Conservation (phyloP, 2,113 vertebrate species). For the Calidris pygmaea region DNA sequence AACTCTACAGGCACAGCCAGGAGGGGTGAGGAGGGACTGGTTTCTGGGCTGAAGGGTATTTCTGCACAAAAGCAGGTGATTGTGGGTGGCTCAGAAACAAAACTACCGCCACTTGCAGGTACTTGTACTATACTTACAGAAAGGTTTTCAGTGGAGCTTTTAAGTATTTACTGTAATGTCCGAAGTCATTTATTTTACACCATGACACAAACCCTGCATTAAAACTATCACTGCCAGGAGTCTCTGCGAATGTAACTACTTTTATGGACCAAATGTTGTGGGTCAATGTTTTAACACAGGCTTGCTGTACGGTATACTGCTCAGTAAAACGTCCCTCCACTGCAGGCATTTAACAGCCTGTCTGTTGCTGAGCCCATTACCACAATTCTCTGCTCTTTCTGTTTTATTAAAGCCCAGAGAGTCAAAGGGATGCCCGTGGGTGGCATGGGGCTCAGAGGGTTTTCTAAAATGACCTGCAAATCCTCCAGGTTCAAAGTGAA, state of each 20-base stretch:
- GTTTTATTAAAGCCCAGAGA: constrained; percentile 57
- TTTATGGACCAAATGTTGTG: constrained; percentile 76
- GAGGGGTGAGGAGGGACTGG: background rate
- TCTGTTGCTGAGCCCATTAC: constrained; percentile 54
- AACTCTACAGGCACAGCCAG: background rate
- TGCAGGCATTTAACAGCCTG: constrained; percentile 61
- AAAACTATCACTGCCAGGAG: constrained; percentile 67
- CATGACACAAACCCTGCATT: constrained; percentile 61
- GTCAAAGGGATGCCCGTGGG: constrained; percentile 41
- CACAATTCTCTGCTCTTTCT: background rate
- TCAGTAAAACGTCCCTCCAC: constrained; percentile 63
- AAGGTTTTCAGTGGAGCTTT: constrained; percentile 49
- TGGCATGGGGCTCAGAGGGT: background rate
- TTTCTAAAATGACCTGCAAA: background rate
- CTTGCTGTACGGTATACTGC: constrained; percentile 66
- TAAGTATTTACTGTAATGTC: constrained; percentile 21
- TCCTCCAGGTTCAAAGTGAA: background rate
- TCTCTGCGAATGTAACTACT: constrained; percentile 52
- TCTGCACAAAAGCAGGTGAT: background rate
- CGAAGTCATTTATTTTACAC: constrained; percentile 67
- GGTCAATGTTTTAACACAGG: constrained; percentile 66
- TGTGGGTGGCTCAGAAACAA: background rate
- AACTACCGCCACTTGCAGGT: background rate
- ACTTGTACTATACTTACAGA: background rate
- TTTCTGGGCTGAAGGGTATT: background rate